Percentiles rank a stretch among this genome's conserved stretches.
These are phyloP conservation scores for Oreocharis arfaki DNA, from an alignment of 2,113 vertebrate genomes.

Conservation along the genomic window DNA sequence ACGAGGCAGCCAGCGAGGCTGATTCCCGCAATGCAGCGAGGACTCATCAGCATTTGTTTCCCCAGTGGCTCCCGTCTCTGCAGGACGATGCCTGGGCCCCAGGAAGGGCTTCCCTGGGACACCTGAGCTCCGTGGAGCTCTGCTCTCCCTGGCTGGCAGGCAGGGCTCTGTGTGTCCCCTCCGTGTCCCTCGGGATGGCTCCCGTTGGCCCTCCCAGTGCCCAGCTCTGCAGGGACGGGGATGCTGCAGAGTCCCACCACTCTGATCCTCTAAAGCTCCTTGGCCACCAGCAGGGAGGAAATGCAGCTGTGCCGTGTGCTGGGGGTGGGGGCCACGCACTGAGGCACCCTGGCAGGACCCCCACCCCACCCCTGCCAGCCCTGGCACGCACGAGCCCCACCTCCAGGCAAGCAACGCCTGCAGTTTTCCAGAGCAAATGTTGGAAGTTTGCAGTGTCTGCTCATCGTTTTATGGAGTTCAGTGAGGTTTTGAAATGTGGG, in stretches of 20 bases:
- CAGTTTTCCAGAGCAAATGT: background rate
- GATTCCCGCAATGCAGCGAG: background rate
- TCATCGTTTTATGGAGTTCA: background rate
- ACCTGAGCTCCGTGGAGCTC: rapidly evolving
- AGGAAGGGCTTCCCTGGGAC: background rate
- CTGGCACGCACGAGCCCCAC: background rate
- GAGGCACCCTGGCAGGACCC: background rate
- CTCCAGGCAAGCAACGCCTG: rapidly evolving
- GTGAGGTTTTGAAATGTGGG: background rate
- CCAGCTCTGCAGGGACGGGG: background rate
- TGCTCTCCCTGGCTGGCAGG: background rate
- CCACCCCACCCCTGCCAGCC: background rate
- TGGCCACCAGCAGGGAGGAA: background rate
- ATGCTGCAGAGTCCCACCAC: background rate
- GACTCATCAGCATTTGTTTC: background rate
- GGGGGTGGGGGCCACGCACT: rapidly evolving
- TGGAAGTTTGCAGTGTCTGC: background rate
- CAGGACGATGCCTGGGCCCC: background rate
- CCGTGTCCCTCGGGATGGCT: rapidly evolving
- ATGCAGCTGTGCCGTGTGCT: rapidly evolving
- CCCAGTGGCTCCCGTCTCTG: rapidly evolving
- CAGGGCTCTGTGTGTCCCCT: background rate
- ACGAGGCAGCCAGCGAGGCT: background rate
- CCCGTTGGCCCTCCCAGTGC: rapidly evolving
- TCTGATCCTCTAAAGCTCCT: background rate